Percentiles rank a stretch among this genome's conserved stretches.
These are phyloP conservation scores for Drosophila bocqueti DNA, from an alignment of 1,140 invertebrate species.

Conservation along the genomic window DNA sequence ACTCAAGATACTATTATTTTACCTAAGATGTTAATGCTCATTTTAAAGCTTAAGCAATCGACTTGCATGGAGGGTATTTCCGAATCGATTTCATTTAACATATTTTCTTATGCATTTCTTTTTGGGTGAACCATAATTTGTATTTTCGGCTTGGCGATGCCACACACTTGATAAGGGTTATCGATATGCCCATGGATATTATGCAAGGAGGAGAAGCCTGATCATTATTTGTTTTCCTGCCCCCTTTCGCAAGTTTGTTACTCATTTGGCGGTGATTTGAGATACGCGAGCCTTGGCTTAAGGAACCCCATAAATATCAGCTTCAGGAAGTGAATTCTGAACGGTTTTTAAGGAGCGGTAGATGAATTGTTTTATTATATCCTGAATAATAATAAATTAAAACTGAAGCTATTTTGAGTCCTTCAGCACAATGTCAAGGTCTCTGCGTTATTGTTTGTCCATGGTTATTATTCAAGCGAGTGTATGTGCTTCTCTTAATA, in stretches of 20 bases:
- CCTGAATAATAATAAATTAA: conserved; percentile 11
- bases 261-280: conserved; percentile 29
- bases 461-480: conserved; percentile 16
- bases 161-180: conserved; percentile 73
- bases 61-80: neutral
- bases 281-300: conserved; percentile 10
- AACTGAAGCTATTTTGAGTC: conserved; percentile 34
- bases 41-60: too few species aligned
- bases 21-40: neutral
- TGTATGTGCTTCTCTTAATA: conserved; percentile 58
- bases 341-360: conserved; percentile 3
- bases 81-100: neutral
- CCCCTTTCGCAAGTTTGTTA: conserved; percentile 45
- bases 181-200: conserved; percentile 52
- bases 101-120: neutral
- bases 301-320: conserved; percentile 13
- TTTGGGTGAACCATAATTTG: conserved; percentile 69
- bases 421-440: conserved; percentile 65
- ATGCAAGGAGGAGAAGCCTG: conserved; percentile 10
- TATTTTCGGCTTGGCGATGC: conserved; percentile 60
- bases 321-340: conserved; percentile 17
- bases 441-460: conserved; percentile 26
- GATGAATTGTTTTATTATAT: conserved; percentile 15
- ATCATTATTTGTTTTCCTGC: conserved; percentile 24
- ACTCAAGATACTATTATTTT: neutral